phyloP scores from a whole-genome alignment of 2,113 vertebrate species.

The Eulemur macaco region DNA sequence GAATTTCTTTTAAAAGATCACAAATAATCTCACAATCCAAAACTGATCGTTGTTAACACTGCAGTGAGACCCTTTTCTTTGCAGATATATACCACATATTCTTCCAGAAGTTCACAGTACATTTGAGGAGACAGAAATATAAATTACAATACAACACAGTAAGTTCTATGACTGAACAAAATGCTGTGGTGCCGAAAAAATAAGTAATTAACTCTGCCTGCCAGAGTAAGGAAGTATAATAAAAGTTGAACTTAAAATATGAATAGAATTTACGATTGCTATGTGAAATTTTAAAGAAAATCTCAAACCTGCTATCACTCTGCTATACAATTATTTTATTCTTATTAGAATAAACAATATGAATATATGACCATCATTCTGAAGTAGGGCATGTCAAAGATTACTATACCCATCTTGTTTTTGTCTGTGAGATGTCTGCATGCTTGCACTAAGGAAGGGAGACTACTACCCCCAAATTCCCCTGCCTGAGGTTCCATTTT shows the following conservation, averaged over 20 bases:
- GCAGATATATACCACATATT: background rate
- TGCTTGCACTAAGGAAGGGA: background rate
- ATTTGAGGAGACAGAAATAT: constrained; percentile 8
- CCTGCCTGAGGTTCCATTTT: background rate
- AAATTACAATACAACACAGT: background rate
- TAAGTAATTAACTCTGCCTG: constrained; percentile 20
- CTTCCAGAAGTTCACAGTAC: background rate
- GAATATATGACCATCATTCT: background rate
- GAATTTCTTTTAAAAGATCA: background rate
- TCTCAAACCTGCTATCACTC: background rate
- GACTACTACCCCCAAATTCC: background rate
- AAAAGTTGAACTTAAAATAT: background rate
- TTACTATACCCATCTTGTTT: background rate
- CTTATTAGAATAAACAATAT: constrained; percentile 1
- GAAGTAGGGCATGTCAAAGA: background rate
- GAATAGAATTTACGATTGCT: background rate
- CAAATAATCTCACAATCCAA: background rate
- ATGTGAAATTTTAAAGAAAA: constrained; percentile 26
- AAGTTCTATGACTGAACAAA: constrained; percentile 17
- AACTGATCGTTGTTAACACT: background rate
- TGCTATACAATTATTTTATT: background rate
- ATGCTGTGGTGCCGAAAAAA: background rate
- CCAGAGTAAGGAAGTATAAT: background rate
- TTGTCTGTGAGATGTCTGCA: background rate
- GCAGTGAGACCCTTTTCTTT: background rate